These are phyloP conservation scores for Crotalus viridis DNA, from an alignment of 2,113 vertebrate species.

Conservation along the genomic window DNA sequence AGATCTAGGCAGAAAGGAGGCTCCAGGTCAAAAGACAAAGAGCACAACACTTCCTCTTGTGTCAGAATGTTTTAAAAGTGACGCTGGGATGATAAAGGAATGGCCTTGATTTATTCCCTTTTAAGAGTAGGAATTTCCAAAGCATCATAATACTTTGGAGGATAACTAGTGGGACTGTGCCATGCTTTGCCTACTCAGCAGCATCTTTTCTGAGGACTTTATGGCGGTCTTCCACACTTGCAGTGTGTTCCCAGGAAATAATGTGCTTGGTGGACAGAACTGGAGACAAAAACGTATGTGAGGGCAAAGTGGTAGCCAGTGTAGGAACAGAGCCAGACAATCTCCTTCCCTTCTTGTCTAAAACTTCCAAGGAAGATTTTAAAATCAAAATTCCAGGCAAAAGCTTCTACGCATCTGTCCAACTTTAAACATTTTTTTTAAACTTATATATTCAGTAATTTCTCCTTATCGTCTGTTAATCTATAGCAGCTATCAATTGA, in stretches of 20 bases:
- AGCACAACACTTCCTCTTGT: neutral
- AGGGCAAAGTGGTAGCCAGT: neutral
- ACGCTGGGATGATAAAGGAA: neutral
- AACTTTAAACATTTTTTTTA: neutral
- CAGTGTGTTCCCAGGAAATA: neutral
- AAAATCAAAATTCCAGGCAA: neutral
- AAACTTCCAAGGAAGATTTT: neutral
- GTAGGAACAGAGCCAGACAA: neutral
- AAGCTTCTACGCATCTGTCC: neutral
- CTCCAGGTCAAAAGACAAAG: neutral
- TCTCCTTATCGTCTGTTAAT: neutral
- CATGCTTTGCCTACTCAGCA: neutral
- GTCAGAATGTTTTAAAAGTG: neutral
- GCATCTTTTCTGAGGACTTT: neutral
- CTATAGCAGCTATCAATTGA: neutral
- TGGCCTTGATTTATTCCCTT: neutral
- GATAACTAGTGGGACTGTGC: neutral
- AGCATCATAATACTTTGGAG: neutral
- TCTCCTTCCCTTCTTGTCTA: neutral
- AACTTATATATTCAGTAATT: neutral
- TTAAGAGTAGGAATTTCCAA: neutral
- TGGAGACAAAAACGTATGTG: neutral
- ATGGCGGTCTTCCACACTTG: neutral
- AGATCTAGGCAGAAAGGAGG: neutral
- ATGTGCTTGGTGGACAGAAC: neutral